These are phyloP conservation scores for Popillia japonica DNA, from an alignment of 1,140 invertebrate species.

Conservation along the genomic window DNA sequence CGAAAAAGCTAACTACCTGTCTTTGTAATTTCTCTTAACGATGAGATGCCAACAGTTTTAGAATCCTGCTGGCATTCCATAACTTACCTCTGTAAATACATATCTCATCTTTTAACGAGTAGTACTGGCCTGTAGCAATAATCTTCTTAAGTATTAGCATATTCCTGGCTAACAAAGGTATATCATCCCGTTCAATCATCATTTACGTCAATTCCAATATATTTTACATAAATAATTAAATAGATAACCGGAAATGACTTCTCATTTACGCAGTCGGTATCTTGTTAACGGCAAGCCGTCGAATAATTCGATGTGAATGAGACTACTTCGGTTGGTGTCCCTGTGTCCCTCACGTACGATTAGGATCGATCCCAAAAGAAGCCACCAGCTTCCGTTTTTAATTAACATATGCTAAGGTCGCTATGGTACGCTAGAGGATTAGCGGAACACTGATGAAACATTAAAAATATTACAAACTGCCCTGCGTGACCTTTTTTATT, in stretches of 20 bases:
- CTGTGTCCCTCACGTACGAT: not conserved
- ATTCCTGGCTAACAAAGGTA: not conserved
- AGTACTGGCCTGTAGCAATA: not conserved
- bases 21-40: too few relatives aligned
- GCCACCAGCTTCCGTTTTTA: not conserved
- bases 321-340: not conserved
- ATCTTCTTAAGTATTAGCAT: not conserved
- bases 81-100: not conserved
- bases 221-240: constrained; percentile 16
- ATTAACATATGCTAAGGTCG: not conserved
- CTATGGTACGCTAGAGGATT: not conserved
- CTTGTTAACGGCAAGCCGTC: not conserved
- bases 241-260: constrained; percentile 7
- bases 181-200: not conserved
- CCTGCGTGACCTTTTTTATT: not conserved
- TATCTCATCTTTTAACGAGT: not conserved
- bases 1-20: too few relatives aligned
- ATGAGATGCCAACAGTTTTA: too few relatives aligned
- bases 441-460: not conserved
- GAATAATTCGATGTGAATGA: constrained; percentile 2
- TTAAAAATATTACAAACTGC: not conserved
- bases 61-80: not conserved
- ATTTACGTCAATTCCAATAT: not conserved
- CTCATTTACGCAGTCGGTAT: constrained; percentile 3
- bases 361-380: not conserved